Evolutionary conservation across 2,888 invertebrate genomes (phyloP), one percentile per base, ranked within the genome.

Genomic region (Drosophila phalerata): DNA sequence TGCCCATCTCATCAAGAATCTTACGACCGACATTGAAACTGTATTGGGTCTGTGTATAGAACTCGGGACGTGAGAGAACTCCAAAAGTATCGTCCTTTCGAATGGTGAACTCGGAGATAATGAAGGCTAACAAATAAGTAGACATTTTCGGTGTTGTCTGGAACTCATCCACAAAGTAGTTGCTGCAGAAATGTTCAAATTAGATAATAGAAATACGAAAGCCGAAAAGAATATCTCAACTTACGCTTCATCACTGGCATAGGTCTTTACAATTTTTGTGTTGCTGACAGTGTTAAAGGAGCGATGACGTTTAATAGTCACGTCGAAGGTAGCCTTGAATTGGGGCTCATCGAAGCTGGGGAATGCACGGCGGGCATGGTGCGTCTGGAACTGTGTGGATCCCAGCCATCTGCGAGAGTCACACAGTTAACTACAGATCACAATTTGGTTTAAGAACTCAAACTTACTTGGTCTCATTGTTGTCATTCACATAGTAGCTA

Each of bases 301-400:
- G 52, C 66, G 83, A 70, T 90, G 93, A 43, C 90, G 91, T 8
- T 64, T 90, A 9, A 94, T 90, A 0, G 88, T 91, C 2, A 94
- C 81, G 34, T 94, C 92, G 89, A 96, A 96, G 0, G 92, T 94
- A 0, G 96, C 95, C 90, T 96, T 96, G 71, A 95, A 93, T 11
- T 93, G 94, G 0, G 96, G 96, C 85, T 96, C 96, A 85, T 97
- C 97, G 81, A 97, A 96, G 81, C 96, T 95, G 25, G 97, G 97
- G 91, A 97, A 96, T 0, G 95, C 96, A 76, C 93, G 93, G 19
- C 96, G 94, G 0, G 96, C 96, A 65, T 95, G 92, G 1, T 95
- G 94, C 0, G 95, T 93, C 92, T 96, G 94, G 87, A 96, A 96
- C 83, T 96, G 96, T 0, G 96, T 96, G 0, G 95, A 93, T 0